These are phyloP conservation scores for Venusia cambrica DNA, from an alignment of 2,888 invertebrate species.

Conservation along the genomic window DNA sequence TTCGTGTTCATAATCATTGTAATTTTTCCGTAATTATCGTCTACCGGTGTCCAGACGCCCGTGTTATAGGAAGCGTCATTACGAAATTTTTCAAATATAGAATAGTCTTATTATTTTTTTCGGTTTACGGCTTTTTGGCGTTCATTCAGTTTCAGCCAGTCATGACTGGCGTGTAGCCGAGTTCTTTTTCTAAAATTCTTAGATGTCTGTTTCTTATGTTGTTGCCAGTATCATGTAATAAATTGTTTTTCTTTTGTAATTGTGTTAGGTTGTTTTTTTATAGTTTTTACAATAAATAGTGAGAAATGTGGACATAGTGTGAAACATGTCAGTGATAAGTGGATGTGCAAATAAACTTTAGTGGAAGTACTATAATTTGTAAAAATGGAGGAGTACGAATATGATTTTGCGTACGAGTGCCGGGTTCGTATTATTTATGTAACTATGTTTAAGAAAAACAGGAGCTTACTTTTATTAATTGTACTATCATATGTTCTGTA, in stretches of 20 bases:
- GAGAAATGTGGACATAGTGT: conserved; percentile 34
- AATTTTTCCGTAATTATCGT: conserved; percentile 28
- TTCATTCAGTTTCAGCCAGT: conserved; percentile 71
- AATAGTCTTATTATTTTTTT: conserved; percentile 53
- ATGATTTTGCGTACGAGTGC: conserved; percentile 85
- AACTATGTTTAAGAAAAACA: too few species aligned
- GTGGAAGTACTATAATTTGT: conserved; percentile 42
- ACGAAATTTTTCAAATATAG: conserved; percentile 75
- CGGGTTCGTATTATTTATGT: conserved; percentile 74
- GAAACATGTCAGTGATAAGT: conserved; percentile 49
- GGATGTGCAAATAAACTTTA: conserved; percentile 41
- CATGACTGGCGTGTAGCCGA: conserved; percentile 46
- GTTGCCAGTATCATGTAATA: conserved; percentile 7
- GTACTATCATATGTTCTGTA: too few species aligned
- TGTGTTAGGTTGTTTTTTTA: conserved; percentile 39
- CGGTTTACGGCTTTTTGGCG: conserved; percentile 64
- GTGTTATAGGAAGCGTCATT: conserved; percentile 46
- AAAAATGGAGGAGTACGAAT: conserved; percentile 79
- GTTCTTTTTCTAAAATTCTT: conserved; percentile 36
- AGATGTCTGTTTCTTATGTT: conserved; percentile 9
- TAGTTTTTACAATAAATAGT: conserved; percentile 25
- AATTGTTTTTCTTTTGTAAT: conserved; percentile 18
- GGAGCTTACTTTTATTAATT: too few species aligned
- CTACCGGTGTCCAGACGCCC: conserved; percentile 46
- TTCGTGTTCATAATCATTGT: conserved; percentile 43